Evolutionary conservation across 2,113 vertebrate genomes (phyloP), one percentile per base, ranked within the genome.

Genomic region (Silurus glanis): DNA sequence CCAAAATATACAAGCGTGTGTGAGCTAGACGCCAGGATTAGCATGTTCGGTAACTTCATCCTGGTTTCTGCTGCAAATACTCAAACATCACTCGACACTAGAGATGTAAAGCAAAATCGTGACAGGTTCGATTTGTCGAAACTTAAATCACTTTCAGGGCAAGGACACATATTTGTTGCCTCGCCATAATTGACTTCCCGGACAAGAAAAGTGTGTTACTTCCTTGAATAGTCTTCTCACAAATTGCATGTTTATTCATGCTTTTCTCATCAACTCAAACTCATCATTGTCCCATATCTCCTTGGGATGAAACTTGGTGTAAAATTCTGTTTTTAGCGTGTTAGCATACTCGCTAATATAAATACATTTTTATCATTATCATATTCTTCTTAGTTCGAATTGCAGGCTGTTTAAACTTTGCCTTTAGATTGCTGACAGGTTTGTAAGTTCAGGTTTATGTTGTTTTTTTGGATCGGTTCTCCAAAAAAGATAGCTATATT

Each of bases 1-100:
- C 56, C 79, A 59, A 55, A 58, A 74, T 82, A n/a, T 85, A 25
- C 62, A 86, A 45, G 82, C 3, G 8, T 84, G 21, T 53, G 47
- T 28, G 49, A 66, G 62, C 59, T 25, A 28, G 82, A 9, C 2
- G 37, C 25, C 13, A 0, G 25, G 82, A 58, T 83, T 66, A 71
- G 66, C 67, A 49, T 72, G 82, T 58, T 45, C 49, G 58, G 51
- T 28, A 53, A 28, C 47, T 83, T 69, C 13, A 16, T 71, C 12
- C 14, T 55, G 21, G n/a, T 21, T 49, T 56, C n/a, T 83, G 16
- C 64, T 69, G n/a, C 37, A 47, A 45, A 75, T 23, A 53, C 53
- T 8, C 53, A 61, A 80, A 53, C 9, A 74, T 21, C 9, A 23
- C 19, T 6, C 21, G 23, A 23, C 47, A 23, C 19, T 21, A 21